Conservation (phyloP, 2,888 invertebrate genomes). For the Drosophila maculinotata region DNA sequence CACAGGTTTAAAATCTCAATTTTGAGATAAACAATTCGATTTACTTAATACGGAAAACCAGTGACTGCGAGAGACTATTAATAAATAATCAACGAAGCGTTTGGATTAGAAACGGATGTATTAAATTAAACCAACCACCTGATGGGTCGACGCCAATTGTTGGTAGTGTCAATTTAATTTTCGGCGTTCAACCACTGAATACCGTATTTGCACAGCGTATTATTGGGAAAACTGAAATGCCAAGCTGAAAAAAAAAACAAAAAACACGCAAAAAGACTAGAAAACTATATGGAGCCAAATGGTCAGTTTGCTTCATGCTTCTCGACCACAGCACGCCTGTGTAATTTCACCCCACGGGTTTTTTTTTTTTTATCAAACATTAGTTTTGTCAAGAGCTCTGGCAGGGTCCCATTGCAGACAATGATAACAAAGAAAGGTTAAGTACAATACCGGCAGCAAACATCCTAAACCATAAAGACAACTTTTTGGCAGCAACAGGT, state of each 20-base stretch:
- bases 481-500: slow-evolving; percentile 23
- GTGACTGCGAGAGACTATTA: too few species aligned
- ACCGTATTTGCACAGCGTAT: slow-evolving; percentile 25
- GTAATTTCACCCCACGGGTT: slow-evolving; percentile 15
- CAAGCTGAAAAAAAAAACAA: not conserved
- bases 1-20: too few species aligned
- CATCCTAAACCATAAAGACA: slow-evolving; percentile 40
- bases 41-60: too few species aligned
- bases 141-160: slow-evolving; percentile 11
- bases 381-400: slow-evolving; percentile 30
- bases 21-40: too few species aligned
- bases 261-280: not conserved
- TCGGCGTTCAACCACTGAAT: slow-evolving; percentile 21
- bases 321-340: slow-evolving; percentile 11
- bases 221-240: slow-evolving; percentile 13
- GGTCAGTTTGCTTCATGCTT: slow-evolving; percentile 1
- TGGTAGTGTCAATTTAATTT: slow-evolving; percentile 54
- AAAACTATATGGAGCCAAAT: slow-evolving; percentile 11
- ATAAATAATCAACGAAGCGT: slow-evolving; percentile 1
- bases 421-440: slow-evolving; percentile 55
- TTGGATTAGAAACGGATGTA: slow-evolving; percentile 35
- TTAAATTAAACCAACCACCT: slow-evolving; percentile 21
- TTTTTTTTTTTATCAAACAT: slow-evolving; percentile 27
- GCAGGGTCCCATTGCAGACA: slow-evolving; percentile 20
- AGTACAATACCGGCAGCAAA: slow-evolving; percentile 53